These are phyloP conservation scores for Arvicanthis niloticus DNA, from an alignment of 2,113 vertebrate species.

Conservation along the genomic window DNA sequence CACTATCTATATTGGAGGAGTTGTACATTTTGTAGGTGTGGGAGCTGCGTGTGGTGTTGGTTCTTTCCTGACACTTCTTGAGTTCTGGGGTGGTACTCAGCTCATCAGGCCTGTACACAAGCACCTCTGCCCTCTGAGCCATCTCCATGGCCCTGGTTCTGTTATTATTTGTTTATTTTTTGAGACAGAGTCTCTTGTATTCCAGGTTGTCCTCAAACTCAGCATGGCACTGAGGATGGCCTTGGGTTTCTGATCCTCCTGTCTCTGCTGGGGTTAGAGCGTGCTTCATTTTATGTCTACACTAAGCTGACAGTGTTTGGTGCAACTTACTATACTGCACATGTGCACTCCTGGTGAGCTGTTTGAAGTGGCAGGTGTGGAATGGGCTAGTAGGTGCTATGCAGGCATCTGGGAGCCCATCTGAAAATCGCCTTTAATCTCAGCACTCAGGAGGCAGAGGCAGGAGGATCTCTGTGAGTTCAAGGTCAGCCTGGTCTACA, in stretches of 20 bases:
- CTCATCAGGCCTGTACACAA: not conserved
- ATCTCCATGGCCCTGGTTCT: not conserved
- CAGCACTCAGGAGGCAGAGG: not conserved
- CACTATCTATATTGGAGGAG: not conserved
- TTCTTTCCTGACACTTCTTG: not conserved
- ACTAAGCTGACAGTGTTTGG: not conserved
- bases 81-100: not conserved
- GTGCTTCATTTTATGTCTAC: not conserved
- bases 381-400: not conserved
- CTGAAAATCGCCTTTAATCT: not conserved
- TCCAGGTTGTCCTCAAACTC: not conserved
- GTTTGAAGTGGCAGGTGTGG: not conserved
- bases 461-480: not conserved
- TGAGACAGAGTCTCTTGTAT: not conserved
- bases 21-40: not conserved
- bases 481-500: not conserved
- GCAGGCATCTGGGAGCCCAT: not conserved
- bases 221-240: not conserved
- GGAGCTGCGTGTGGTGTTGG: not conserved
- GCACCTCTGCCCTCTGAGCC: not conserved
- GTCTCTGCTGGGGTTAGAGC: not conserved
- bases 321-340: not conserved
- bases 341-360: not conserved
- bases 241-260: not conserved
- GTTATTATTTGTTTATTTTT: not conserved